phyloP scores from a whole-genome alignment of 1,140 invertebrate genomes.

The Pseudomyrmex sp. region DNA sequence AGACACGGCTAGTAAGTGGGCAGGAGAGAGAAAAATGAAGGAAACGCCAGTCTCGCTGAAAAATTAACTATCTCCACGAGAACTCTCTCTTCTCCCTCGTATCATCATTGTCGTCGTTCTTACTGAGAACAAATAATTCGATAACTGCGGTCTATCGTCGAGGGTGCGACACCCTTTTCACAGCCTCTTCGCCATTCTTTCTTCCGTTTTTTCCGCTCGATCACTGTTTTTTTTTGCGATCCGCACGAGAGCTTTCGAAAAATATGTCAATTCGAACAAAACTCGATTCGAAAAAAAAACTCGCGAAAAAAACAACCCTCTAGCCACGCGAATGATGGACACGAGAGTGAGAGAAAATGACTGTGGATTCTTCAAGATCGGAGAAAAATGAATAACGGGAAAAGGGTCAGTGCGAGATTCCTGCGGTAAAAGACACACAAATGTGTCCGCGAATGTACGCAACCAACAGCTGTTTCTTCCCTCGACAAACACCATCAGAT shows the following conservation, averaged over 20 bases:
- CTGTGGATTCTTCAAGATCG: conserved; percentile 1
- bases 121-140: conserved; percentile 68
- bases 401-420: conserved; percentile 34
- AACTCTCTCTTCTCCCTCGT: conserved; percentile 27
- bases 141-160: conserved; percentile 42
- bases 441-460: conserved; percentile 55
- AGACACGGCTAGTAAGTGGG: conserved; percentile 6
- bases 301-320: conserved; percentile 41
- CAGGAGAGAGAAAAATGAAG: conserved; percentile 8
- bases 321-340: conserved; percentile 6
- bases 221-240: conserved; percentile 62
- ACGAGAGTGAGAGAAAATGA: not conserved
- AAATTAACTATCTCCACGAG: conserved; percentile 44
- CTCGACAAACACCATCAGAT: conserved; percentile 47
- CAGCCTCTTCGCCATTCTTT: conserved; percentile 59
- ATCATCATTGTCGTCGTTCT: conserved; percentile 40
- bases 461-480: conserved; percentile 66
- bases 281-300: conserved; percentile 55
- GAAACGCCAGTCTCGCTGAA: conserved; percentile 51
- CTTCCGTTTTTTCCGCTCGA: conserved; percentile 49
- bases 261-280: conserved; percentile 78
- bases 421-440: conserved; percentile 59
- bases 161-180: conserved; percentile 64
- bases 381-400: conserved; percentile 8
- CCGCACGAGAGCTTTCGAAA: conserved; percentile 76